Conservation (phyloP, 37 sponge, comb jelly and placozoan genomes). For the Tethya wilhelma region DNA sequence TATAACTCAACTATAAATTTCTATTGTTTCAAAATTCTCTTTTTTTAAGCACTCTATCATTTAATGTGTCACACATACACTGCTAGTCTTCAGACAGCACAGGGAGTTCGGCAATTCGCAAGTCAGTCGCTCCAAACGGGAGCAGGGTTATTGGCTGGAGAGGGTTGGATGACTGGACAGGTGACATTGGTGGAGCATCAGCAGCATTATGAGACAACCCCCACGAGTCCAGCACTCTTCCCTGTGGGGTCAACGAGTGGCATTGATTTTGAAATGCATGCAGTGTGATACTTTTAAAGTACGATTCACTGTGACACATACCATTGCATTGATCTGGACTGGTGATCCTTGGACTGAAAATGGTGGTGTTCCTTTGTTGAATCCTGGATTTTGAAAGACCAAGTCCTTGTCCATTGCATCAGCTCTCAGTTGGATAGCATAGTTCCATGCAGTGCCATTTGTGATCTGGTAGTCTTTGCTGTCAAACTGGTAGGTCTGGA, state of each 20-base stretch:
- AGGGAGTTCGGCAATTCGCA: slow-evolving; percentile 78
- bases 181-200: slow-evolving; percentile 64
- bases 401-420: slow-evolving; percentile 43
- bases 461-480: slow-evolving; percentile 74
- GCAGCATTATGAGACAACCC: slow-evolving; percentile 60
- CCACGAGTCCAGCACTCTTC: slow-evolving; percentile 57
- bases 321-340: slow-evolving; percentile 49
- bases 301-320: not conserved
- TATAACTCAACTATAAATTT: no score
- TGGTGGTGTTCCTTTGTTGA: slow-evolving; percentile 20
- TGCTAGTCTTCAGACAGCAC: slow-evolving; percentile 20
- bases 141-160: slow-evolving; percentile 41
- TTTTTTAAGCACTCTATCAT: no score
- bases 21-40: no score
- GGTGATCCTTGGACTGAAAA: slow-evolving; percentile 58
- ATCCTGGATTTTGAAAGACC: slow-evolving; percentile 7
- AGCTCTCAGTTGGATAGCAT: slow-evolving; percentile 54
- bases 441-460: slow-evolving; percentile 66
- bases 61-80: no score
- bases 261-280: not conserved
- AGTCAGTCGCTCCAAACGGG: slow-evolving; percentile 78
- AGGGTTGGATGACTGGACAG: slow-evolving; percentile 29
- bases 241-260: slow-evolving; percentile 23
- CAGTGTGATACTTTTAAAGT: not conserved
- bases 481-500: slow-evolving; percentile 54